Conservation (phyloP, 2,797 vertebrate species). For the Cossypha dichroa region DNA sequence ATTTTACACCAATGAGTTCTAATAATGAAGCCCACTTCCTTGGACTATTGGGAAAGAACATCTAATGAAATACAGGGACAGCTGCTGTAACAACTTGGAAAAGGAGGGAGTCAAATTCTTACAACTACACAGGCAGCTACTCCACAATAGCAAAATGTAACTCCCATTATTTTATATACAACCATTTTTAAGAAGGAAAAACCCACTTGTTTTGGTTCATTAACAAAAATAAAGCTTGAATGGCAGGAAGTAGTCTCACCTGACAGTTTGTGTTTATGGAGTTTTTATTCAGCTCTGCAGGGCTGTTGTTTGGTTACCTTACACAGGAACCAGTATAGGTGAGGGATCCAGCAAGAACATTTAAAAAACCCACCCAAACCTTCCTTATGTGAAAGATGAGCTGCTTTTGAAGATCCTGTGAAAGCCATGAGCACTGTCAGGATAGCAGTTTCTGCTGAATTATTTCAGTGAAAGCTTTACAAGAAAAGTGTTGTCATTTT, state of each 20-base stretch:
- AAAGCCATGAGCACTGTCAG: background rate
- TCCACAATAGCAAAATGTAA: slow-evolving; percentile 56
- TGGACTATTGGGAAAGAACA: slow-evolving; percentile 16
- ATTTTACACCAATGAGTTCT: slow-evolving; percentile 8
- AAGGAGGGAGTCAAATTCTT: slow-evolving; percentile 34
- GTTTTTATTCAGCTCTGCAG: slow-evolving; percentile 25
- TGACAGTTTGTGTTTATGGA: background rate
- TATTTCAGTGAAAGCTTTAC: background rate
- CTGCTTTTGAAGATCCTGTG: slow-evolving; percentile 9
- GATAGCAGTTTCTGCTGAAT: background rate
- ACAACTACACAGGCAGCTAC: slow-evolving; percentile 51
- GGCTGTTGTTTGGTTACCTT: background rate
- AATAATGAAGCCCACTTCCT: background rate
- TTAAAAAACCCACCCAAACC: background rate
- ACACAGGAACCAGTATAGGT: background rate
- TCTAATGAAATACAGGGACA: slow-evolving; percentile 21
- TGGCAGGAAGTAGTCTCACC: slow-evolving; percentile 35
- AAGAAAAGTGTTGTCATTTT: background rate
- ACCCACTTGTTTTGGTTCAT: slow-evolving; percentile 37
- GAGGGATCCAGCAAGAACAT: background rate
- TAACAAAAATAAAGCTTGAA: slow-evolving; percentile 62
- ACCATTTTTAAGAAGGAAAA: slow-evolving; percentile 26
- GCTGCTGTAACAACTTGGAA: slow-evolving; percentile 39
- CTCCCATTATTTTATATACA: slow-evolving; percentile 55
- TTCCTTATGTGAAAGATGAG: background rate